These are phyloP conservation scores for Zaprionus taronus DNA, from an alignment of 1,140 invertebrate species.

Conservation along the genomic window DNA sequence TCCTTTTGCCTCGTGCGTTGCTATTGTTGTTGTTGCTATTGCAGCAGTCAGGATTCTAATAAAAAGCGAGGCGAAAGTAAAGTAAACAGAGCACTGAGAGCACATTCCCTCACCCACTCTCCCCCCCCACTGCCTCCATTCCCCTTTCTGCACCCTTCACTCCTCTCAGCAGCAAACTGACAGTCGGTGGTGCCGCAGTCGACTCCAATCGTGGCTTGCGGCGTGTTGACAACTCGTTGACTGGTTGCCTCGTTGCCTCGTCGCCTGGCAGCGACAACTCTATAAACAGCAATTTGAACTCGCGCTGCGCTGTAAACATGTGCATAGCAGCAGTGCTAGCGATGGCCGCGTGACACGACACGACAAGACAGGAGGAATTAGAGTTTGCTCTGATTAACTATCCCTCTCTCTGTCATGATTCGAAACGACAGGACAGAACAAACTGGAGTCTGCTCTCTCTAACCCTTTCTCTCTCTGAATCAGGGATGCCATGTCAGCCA, in stretches of 20 bases:
- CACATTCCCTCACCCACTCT: background rate
- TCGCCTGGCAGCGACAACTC: slow-evolving; percentile 51
- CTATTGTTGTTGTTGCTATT: background rate
- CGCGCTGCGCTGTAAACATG: slow-evolving; percentile 22
- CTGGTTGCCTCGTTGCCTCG: slow-evolving; percentile 45
- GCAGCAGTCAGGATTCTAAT: slow-evolving; percentile 42
- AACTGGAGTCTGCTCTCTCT: no score
- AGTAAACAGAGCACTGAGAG: slow-evolving; percentile 38
- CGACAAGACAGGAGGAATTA: background rate
- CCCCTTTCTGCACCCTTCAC: background rate
- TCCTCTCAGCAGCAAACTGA: background rate
- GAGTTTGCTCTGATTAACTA: background rate
- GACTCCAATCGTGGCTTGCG: slow-evolving; percentile 49
- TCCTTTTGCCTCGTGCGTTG: background rate
- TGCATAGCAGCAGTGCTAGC: slow-evolving; percentile 5
- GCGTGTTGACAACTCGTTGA: slow-evolving; percentile 59
- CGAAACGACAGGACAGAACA: no score
- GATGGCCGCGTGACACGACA: slow-evolving; percentile 21
- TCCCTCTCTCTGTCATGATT: background rate
- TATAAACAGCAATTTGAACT: slow-evolving; percentile 61
- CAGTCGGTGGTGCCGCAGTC: slow-evolving; percentile 2
- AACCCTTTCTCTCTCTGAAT: background rate
- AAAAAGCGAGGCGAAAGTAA: slow-evolving; percentile 55
- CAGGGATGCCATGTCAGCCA: no score
- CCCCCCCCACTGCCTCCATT: background rate